Conservation (phyloP, 2,888 invertebrate genomes). For the Ferdinandea cuprea region DNA sequence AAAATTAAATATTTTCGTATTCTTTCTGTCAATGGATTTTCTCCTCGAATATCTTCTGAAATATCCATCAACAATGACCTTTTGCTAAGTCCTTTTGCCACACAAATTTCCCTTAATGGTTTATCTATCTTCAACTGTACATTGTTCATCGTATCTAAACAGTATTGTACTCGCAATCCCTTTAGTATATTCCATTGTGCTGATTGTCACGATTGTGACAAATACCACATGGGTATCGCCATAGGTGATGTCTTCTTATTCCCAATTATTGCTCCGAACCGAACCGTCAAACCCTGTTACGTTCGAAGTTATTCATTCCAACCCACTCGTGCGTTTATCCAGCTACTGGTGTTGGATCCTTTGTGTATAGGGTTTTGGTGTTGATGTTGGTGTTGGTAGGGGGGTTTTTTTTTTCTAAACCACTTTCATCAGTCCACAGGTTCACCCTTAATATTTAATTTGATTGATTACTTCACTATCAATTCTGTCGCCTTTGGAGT, state of each 20-base stretch:
- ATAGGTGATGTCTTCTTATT: neutral
- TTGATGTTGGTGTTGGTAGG: too few relatives aligned
- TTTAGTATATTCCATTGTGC: neutral
- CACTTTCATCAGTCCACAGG: neutral
- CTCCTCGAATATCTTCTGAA: too few relatives aligned
- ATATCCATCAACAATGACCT: too few relatives aligned
- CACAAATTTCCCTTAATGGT: too few relatives aligned
- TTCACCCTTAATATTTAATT: slow-evolving; percentile 21
- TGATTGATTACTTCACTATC: slow-evolving; percentile 56
- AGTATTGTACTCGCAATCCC: neutral
- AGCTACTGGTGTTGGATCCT: neutral
- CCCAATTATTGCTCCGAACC: slow-evolving; percentile 14
- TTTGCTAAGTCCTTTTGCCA: too few relatives aligned
- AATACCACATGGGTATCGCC: neutral
- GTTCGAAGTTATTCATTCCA: slow-evolving; percentile 35
- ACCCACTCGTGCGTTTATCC: slow-evolving; percentile 33
- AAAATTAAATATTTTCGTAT: too few relatives aligned
- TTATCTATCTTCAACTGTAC: neutral
- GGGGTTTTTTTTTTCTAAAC: neutral
- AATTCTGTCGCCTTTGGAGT: slow-evolving; percentile 3
- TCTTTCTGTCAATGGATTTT: too few relatives aligned
- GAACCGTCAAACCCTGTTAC: slow-evolving; percentile 15
- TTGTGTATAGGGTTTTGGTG: too few relatives aligned
- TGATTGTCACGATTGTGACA: slow-evolving; percentile 29
- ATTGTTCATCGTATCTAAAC: slow-evolving; percentile 1